Conservation (phyloP, 2,888 invertebrate species). For the Coenonympha glycerion region DNA sequence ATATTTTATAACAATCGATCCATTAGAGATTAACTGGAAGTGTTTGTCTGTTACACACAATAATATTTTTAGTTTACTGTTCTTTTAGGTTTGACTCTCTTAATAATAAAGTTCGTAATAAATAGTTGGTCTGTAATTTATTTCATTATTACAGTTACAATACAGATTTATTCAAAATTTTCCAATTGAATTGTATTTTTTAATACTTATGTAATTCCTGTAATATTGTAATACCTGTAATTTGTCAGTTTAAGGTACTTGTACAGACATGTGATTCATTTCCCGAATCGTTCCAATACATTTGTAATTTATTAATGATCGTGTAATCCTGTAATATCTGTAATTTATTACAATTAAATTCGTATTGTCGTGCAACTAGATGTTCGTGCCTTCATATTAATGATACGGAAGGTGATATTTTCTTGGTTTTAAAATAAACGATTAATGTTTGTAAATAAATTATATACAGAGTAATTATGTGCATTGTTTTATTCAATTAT, state of each 20-base stretch:
- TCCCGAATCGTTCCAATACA: background rate
- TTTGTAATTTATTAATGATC: background rate
- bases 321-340: slow-evolving; percentile 14
- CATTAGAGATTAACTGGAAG: too few species aligned
- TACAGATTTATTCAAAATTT: too few species aligned
- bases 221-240: too few species aligned
- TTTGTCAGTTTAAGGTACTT: too few species aligned
- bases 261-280: background rate
- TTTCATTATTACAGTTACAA: background rate
- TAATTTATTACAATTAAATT: slow-evolving; percentile 18
- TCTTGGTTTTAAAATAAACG: slow-evolving; percentile 63
- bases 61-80: too few species aligned
- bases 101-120: background rate
- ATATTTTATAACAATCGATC: too few species aligned
- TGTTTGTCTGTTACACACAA: too few species aligned
- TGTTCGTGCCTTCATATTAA: slow-evolving; percentile 60
- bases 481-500: slow-evolving; percentile 36
- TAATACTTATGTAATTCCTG: too few species aligned
- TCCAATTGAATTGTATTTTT: too few species aligned
- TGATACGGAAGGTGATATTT: slow-evolving; percentile 62
- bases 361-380: slow-evolving; percentile 24
- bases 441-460: slow-evolving; percentile 74
- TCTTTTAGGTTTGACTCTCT: too few species aligned
- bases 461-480: slow-evolving; percentile 30
- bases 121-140: slow-evolving; percentile 3